These are phyloP conservation scores for Stichodactyla mertensii DNA, from an alignment of 64 coral and sea anemone genomes.

Conservation along the genomic window DNA sequence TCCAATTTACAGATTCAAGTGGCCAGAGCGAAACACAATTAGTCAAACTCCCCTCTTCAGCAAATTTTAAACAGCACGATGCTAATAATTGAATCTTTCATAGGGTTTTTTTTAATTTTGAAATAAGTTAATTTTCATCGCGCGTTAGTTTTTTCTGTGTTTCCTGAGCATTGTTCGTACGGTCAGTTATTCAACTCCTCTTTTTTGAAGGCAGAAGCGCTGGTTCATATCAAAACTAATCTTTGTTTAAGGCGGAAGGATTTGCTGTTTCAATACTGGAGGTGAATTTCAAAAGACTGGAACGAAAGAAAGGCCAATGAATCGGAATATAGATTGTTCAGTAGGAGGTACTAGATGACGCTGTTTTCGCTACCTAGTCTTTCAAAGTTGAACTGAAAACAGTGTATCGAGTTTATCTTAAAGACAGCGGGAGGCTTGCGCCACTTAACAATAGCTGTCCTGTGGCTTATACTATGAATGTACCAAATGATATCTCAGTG, in stretches of 20 bases:
- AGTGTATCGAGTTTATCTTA: slow-evolving; percentile 23
- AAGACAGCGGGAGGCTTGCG: background rate
- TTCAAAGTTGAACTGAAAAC: slow-evolving; percentile 17
- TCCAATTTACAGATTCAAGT: slow-evolving; percentile 26
- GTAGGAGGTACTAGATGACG: slow-evolving; percentile 13
- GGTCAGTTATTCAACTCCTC: slow-evolving; percentile 3
- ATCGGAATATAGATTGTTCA: slow-evolving; percentile 13
- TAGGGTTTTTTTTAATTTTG: slow-evolving; percentile 19
- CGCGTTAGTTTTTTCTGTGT: background rate
- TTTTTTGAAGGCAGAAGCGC: background rate
- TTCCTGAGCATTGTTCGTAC: slow-evolving; percentile 11
- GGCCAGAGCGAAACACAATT: slow-evolving; percentile 8
- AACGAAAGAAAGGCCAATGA: slow-evolving; percentile 7
- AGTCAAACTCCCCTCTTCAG: slow-evolving; percentile 9
- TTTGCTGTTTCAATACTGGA: slow-evolving; percentile 23
- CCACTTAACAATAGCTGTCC: slow-evolving; percentile 20
- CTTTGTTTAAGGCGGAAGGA: slow-evolving; percentile 23
- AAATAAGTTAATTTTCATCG: slow-evolving; percentile 57
- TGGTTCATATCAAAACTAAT: background rate
- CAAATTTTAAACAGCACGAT: slow-evolving; percentile 13
- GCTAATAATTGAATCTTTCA: slow-evolving; percentile 15
- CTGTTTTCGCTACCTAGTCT: background rate
- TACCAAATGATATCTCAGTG: slow-evolving; percentile 7
- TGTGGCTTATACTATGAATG: slow-evolving; percentile 13
- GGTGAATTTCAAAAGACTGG: background rate